A percentile compares a stretch with the other conserved stretches of the same genome.
Evolutionary conservation across 2,888 invertebrate genomes (phyloP).

Genomic region (Parnassius glacialis): DNA sequence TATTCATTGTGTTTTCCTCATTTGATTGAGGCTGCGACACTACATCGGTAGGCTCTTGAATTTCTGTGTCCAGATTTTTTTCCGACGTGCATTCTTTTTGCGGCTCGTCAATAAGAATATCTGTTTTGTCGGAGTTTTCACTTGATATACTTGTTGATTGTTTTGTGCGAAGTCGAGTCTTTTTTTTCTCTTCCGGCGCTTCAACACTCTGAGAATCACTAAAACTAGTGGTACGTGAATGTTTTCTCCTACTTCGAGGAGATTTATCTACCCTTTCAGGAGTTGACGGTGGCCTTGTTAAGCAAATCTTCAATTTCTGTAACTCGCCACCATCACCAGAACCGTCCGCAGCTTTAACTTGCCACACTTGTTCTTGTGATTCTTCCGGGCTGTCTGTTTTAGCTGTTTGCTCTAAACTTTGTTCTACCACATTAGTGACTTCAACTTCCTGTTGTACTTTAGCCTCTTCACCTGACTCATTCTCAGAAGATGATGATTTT

Average conservation of each 20-base stretch:
- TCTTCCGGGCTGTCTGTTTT: slow-evolving; percentile 61
- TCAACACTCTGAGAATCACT: slow-evolving; percentile 72
- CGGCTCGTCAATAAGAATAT: slow-evolving; percentile 12
- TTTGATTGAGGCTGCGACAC: not conserved
- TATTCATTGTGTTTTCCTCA: slow-evolving; percentile 5
- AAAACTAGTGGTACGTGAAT: slow-evolving; percentile 72
- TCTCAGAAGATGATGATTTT: slow-evolving; percentile 79
- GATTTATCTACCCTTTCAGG: slow-evolving; percentile 77
- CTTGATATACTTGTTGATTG: slow-evolving; percentile 56
- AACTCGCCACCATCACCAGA: slow-evolving; percentile 80
- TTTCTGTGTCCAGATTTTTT: slow-evolving; percentile 34
- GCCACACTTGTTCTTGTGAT: slow-evolving; percentile 74
- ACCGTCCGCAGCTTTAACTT: slow-evolving; percentile 73
- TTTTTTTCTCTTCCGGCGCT: slow-evolving; percentile 69
- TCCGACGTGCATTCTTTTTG: slow-evolving; percentile 19
- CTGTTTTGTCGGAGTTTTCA: slow-evolving; percentile 57
- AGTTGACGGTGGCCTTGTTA: slow-evolving; percentile 80
- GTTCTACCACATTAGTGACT: slow-evolving; percentile 44
- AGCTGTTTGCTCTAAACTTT: slow-evolving; percentile 47
- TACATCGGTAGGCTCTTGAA: slow-evolving; percentile 22
- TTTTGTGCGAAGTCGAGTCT: slow-evolving; percentile 63
- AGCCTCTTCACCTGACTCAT: slow-evolving; percentile 68
- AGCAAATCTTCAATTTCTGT: slow-evolving; percentile 83
- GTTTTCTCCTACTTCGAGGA: slow-evolving; percentile 75
- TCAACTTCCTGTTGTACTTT: slow-evolving; percentile 48